Evolutionary conservation across 2,888 invertebrate species (phyloP).

Genomic region (Cremastobaeus sp.): DNA sequence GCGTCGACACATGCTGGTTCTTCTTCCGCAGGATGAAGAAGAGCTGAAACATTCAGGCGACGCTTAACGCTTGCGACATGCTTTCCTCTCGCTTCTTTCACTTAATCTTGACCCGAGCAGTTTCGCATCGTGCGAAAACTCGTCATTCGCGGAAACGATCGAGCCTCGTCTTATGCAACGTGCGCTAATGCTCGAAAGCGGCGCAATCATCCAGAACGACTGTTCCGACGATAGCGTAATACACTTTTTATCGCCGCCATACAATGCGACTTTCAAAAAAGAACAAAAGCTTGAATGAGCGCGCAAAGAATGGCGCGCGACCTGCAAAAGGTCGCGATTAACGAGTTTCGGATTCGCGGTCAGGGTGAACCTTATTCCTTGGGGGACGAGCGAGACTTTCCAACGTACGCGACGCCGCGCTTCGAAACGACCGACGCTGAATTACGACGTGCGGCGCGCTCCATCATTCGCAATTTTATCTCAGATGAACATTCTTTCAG

Average conservation of each 20-base stretch:
- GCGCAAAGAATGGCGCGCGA: not conserved
- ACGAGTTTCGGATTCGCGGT: slow-evolving; percentile 49
- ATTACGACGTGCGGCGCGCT: slow-evolving; percentile 11
- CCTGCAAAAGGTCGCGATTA: slow-evolving; percentile 36
- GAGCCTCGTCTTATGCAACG: slow-evolving; percentile 27
- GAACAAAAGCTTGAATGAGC: not conserved
- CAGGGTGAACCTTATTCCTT: slow-evolving; percentile 55
- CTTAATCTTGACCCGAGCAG: slow-evolving; percentile 18
- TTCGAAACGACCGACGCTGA: slow-evolving; percentile 24
- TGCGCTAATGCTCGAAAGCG: slow-evolving; percentile 18
- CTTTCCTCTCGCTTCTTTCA: slow-evolving; percentile 4
- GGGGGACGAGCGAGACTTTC: slow-evolving; percentile 48
- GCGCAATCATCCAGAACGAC: slow-evolving; percentile 23
- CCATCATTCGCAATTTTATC: slow-evolving; percentile 19
- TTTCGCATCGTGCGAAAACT: slow-evolving; percentile 10
- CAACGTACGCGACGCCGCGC: slow-evolving; percentile 37
- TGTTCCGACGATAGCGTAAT: slow-evolving; percentile 29
- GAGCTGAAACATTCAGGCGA: slow-evolving; percentile 77
- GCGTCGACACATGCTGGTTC: slow-evolving; percentile 93
- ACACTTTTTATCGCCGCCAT: slow-evolving; percentile 1
- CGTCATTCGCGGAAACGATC: slow-evolving; percentile 32
- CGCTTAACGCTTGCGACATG: slow-evolving; percentile 22
- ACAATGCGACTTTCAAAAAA: not conserved
- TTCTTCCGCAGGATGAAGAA: slow-evolving; percentile 98
- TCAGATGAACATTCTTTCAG: slow-evolving; percentile 14